Conservation (phyloP, 35 echinoderm and acorn worm genomes). For the Hemicentrotus pulcherrimus region DNA sequence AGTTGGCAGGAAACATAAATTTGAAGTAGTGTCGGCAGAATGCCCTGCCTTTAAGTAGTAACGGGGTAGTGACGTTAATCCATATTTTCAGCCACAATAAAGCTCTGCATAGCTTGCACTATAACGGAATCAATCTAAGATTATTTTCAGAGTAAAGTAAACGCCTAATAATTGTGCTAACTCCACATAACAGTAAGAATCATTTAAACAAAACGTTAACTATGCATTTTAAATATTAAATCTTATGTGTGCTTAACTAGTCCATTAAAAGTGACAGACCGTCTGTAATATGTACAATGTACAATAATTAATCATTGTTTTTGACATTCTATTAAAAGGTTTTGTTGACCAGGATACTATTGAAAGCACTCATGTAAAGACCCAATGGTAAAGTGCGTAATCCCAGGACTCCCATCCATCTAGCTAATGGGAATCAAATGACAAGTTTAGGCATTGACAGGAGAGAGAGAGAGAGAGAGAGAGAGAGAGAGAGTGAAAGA, state of each 20-base stretch:
- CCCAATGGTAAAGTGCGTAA: neutral
- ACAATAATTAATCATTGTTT: neutral
- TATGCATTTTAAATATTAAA: neutral
- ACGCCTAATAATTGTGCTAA: too few species aligned
- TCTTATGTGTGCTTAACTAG: neutral
- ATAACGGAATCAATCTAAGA: neutral
- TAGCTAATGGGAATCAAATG: neutral
- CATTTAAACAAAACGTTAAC: too few species aligned
- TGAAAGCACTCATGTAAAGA: neutral
- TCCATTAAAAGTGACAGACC: neutral
- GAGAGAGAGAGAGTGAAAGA: neutral
- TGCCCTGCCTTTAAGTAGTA: too few species aligned
- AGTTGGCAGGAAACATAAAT: too few species aligned
- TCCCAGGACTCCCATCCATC: neutral
- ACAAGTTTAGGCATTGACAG: neutral
- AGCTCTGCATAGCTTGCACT: neutral
- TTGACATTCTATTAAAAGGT: neutral
- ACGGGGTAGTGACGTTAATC: too few species aligned
- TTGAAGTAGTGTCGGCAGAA: too few species aligned
- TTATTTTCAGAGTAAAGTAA: too few species aligned
- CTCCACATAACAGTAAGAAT: too few species aligned
- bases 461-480: neutral
- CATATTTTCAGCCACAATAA: neutral
- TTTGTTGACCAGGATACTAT: neutral
- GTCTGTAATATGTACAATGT: neutral